A percentile compares a stretch with the other conserved stretches of the same genome.
phyloP scores from a whole-genome alignment of 2,888 invertebrate species.

The Pristionchus maxplancki region DNA sequence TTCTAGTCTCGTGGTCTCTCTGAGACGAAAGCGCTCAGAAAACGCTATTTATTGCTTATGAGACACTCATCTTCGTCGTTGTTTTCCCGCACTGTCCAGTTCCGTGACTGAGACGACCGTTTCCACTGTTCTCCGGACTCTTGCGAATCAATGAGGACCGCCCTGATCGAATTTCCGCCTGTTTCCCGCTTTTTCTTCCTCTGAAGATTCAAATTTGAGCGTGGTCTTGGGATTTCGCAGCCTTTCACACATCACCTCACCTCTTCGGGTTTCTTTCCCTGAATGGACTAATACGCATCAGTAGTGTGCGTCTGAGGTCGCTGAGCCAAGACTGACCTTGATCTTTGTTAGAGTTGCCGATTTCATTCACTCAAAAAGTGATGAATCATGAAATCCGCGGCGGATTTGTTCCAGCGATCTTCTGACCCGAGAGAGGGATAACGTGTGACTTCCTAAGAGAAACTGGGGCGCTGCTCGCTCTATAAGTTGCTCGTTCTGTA shows the following conservation, averaged over 20 bases:
- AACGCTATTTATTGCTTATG: not conserved
- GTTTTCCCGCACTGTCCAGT: not conserved
- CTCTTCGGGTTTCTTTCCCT: not conserved
- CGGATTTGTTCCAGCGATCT: not conserved
- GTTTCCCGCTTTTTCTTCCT: not conserved
- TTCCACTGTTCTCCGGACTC: not conserved
- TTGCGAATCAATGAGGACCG: not conserved
- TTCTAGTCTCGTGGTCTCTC: not conserved
- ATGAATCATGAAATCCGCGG: not conserved
- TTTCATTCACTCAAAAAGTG: not conserved
- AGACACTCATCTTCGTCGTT: not conserved
- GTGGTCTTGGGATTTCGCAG: not conserved
- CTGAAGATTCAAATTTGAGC: not conserved
- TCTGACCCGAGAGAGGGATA: not conserved
- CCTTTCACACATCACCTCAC: not conserved
- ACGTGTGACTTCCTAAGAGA: not conserved
- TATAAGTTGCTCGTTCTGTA: not conserved
- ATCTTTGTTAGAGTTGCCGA: not conserved
- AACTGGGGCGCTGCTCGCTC: not conserved
- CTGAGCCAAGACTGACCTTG: not conserved
- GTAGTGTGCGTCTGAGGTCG: not conserved
- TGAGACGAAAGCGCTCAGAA: not conserved
- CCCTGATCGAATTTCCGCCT: not conserved
- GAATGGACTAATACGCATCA: not conserved
- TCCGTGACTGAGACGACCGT: not conserved